These are phyloP conservation scores for Ecliptopera silaceata DNA, from an alignment of 2,888 invertebrate genomes.

Conservation along the genomic window DNA sequence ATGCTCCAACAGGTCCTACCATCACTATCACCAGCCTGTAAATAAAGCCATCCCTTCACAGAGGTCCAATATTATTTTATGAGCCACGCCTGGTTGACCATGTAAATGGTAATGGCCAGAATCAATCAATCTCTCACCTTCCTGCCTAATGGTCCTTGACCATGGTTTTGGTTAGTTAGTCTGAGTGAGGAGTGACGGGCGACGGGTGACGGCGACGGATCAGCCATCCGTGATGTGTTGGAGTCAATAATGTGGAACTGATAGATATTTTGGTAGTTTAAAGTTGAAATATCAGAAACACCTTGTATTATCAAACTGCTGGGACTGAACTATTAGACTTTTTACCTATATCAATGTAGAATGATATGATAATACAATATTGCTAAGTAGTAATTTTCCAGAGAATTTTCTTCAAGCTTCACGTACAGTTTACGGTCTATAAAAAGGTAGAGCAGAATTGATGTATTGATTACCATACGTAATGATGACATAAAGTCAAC, in stretches of 20 bases:
- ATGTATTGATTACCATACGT: no score
- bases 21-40: not conserved
- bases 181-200: conserved; percentile 6
- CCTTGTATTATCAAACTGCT: no score
- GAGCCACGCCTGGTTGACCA: conserved; percentile 37
- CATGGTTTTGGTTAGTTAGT: conserved; percentile 24
- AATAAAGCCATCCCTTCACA: conserved; percentile 2
- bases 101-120: conserved; percentile 38
- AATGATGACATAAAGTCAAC: no score
- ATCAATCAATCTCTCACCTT: conserved; percentile 44
- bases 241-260: conserved; percentile 22
- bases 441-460: no score
- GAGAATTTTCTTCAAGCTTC: no score
- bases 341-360: no score
- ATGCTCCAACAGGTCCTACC: not conserved
- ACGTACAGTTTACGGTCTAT: no score
- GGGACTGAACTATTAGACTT: no score
- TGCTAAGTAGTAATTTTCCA: no score
- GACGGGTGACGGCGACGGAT: conserved; percentile 8
- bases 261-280: not conserved
- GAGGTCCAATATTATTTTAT: conserved; percentile 27
- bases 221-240: conserved; percentile 20
- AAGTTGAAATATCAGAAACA: no score
- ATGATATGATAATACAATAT: no score
- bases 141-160: conserved; percentile 25